Evolutionary conservation across 37 sponge, comb jelly and placozoan genomes (phyloP), one percentile per base, ranked within the genome.

Genomic region (Beroe forskalii): DNA sequence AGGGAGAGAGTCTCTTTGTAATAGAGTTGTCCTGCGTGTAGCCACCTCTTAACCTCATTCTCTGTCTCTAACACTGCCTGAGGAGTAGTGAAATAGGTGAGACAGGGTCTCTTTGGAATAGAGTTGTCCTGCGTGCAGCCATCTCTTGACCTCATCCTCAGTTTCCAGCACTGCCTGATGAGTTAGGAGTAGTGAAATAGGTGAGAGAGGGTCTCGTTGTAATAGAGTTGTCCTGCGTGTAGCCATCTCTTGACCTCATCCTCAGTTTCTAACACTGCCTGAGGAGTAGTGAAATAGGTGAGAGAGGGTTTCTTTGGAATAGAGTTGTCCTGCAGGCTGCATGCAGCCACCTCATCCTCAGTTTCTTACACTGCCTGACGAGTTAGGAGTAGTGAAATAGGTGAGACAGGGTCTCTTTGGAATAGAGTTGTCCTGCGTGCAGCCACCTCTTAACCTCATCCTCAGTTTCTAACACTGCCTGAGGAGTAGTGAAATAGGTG

Each of bases 201-300:
- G 40, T 42, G 86, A 25, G 86, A 42, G 9, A 80, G 86, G 30
- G 55, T 41, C 0, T 41, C 44, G 8, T 43, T 44, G 12, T 43
- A 39, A 12, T 80, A 9, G 6, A 80, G 86, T 24, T 35, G 1
- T 43, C 86, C 86, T 1, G 55, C n/a, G 86, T 80, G 86, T 2
- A 80, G 30, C 86, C 86, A 80, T 25, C 27, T 3, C 28, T 43
- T 9, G 4, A 80, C 86, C 27, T 80, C 86, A 12, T 40, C 86
- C 35, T 80, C 86, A 12, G 86, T 80, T 25, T 80, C 86, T 1
- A 80, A 24, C 4, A 80, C 48, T 23, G 86, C 86, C 86, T 80
- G 86, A 12, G 30, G 75, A 37, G 20, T 14, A 24, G 8, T 55
- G 39, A 14, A 20, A 37, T 8, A 72, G 75, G 30, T 36, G 75